Conservation (phyloP, 2,797 vertebrate genomes). For the Triplophysa bombifrons region DNA sequence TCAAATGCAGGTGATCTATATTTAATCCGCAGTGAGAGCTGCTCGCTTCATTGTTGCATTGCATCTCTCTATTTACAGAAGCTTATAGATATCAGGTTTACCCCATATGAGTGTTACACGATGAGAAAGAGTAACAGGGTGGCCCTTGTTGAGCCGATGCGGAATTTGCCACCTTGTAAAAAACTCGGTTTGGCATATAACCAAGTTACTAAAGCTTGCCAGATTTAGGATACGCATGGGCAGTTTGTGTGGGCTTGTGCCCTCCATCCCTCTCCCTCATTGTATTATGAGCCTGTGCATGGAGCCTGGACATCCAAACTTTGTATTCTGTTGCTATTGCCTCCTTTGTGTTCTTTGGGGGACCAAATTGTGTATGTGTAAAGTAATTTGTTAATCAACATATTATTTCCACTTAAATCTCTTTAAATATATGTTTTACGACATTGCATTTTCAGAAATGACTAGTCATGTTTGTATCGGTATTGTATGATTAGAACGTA, state of each 20-base stretch:
- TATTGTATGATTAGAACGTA: too few species aligned
- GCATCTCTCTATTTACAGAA: neutral
- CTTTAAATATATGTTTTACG: too few species aligned
- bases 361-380: neutral
- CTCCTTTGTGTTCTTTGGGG: neutral
- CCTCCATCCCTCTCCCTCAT: neutral
- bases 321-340: neutral
- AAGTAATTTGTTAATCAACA: neutral
- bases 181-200: slow-evolving; percentile 14
- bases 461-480: too few species aligned
- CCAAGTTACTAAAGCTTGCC: neutral
- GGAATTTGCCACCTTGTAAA: slow-evolving; percentile 45
- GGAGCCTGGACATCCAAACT: neutral
- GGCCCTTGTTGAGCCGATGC: slow-evolving; percentile 25
- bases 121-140: neutral
- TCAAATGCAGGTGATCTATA: neutral
- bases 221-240: neutral
- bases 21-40: neutral
- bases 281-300: neutral
- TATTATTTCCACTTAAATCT: too few species aligned
- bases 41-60: neutral
- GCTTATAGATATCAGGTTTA: too few species aligned
- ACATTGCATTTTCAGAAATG: too few species aligned
- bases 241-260: neutral
- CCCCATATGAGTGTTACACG: neutral